A percentile compares a stretch with the other conserved stretches of the same genome.
Conservation (phyloP, 2,888 invertebrate species). For the Tenodera sinensis region DNA sequence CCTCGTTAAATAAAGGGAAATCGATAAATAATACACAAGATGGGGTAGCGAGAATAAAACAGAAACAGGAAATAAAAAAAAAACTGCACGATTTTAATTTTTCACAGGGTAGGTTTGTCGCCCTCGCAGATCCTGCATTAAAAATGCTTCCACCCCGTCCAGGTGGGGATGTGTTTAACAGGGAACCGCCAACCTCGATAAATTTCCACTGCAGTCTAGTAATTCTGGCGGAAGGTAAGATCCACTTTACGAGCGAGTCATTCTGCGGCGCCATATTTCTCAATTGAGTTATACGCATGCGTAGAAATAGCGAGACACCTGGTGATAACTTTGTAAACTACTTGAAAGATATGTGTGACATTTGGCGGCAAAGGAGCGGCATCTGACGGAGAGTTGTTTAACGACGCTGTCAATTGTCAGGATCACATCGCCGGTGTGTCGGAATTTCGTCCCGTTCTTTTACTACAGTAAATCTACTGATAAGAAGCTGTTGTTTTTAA, state of each 20-base stretch:
- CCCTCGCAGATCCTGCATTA: background rate
- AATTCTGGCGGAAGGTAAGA: background rate
- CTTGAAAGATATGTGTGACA: too few species aligned
- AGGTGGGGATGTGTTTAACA: background rate
- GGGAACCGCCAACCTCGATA: background rate
- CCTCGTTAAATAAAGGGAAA: background rate
- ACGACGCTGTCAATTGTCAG: too few species aligned
- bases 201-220: background rate
- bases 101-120: background rate
- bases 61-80: background rate
- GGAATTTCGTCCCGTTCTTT: too few species aligned
- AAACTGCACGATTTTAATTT: background rate
- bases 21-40: background rate
- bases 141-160: background rate
- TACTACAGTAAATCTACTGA: too few species aligned
- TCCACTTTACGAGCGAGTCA: background rate
- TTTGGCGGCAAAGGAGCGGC: too few species aligned
- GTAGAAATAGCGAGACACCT: too few species aligned
- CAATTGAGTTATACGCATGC: too few species aligned
- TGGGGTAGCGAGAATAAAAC: background rate
- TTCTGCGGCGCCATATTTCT: background rate
- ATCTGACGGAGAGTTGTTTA: too few species aligned
- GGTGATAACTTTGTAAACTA: too few species aligned
- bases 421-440: too few species aligned
- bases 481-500: too few species aligned